Conservation (phyloP, 2,113 vertebrate species). For the Nothoprocta perdicaria region DNA sequence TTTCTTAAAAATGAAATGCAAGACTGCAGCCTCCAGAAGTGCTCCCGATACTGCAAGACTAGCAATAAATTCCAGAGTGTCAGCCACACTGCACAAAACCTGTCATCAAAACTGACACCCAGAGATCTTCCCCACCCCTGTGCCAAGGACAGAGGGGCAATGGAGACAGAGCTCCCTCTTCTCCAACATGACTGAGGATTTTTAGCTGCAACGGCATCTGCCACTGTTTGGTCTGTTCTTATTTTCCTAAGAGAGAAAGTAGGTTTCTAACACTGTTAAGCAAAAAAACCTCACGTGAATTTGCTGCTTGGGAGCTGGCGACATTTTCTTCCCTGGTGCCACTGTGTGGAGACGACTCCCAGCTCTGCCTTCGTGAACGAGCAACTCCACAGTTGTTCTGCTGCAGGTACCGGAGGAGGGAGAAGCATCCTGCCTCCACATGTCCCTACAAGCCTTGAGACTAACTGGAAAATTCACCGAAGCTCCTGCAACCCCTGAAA, state of each 20-base stretch:
- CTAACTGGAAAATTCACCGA: neutral
- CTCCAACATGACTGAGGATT: neutral
- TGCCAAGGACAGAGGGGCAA: neutral
- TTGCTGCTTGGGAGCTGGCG: neutral
- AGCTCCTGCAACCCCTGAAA: neutral
- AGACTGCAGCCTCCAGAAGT: neutral
- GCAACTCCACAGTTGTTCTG: neutral
- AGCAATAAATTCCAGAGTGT: neutral
- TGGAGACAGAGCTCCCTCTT: neutral
- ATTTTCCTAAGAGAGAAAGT: neutral
- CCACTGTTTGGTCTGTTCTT: neutral
- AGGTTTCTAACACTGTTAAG: neutral
- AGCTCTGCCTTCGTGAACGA: neutral
- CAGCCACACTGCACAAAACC: neutral
- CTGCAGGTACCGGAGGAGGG: neutral
- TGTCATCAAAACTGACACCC: neutral
- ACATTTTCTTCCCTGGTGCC: neutral
- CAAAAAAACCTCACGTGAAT: neutral
- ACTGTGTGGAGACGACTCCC: neutral
- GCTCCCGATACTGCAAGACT: neutral
- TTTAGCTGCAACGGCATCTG: neutral
- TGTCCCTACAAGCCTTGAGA: neutral
- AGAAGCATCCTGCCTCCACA: neutral
- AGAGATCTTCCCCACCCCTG: neutral
- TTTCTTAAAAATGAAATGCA: slow-evolving; percentile 5